These are phyloP conservation scores for Parasteatoda lunata DNA, from an alignment of 2,888 invertebrate genomes.

Conservation along the genomic window DNA sequence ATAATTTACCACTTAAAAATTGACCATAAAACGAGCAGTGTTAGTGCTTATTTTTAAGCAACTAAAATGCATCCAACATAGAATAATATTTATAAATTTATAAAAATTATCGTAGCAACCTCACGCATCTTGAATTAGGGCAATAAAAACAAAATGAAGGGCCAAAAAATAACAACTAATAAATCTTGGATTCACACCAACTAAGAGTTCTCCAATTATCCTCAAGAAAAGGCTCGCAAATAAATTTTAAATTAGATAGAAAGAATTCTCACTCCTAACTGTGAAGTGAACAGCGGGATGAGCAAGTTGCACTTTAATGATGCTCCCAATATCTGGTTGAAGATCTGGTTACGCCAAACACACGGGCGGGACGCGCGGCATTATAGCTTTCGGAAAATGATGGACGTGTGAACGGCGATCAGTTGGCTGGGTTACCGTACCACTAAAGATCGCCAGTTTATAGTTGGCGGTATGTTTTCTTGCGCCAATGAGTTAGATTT, in stretches of 20 bases:
- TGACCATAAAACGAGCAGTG: too few relatives aligned
- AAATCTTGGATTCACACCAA: too few relatives aligned
- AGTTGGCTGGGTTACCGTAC: constrained; percentile 31
- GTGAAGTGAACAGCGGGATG: constrained; percentile 20
- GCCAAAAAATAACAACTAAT: too few relatives aligned
- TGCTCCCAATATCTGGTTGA: constrained; percentile 60
- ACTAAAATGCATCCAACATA: too few relatives aligned
- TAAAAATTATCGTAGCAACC: too few relatives aligned
- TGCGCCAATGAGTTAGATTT: background rate
- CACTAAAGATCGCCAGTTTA: constrained; percentile 41
- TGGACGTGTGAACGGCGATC: constrained; percentile 60
- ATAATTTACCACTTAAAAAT: too few relatives aligned
- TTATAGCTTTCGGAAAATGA: constrained; percentile 52
- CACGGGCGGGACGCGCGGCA: constrained; percentile 54
- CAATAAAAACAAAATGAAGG: too few relatives aligned
- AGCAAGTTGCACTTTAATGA: constrained; percentile 58
- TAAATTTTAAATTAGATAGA: constrained; percentile 42
- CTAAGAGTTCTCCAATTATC: constrained; percentile 65
- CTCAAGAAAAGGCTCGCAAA: constrained; percentile 52
- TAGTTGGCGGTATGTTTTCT: constrained; percentile 36
- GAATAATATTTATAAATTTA: too few relatives aligned
- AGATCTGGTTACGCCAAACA: constrained; percentile 65
- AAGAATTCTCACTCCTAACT: background rate
- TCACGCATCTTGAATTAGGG: too few relatives aligned
- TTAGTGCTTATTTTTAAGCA: too few relatives aligned